Base-by-base conservation (phyloP, 53 echinoderm and acorn worm species). In the Mesocentrotus franciscanus region DNA sequence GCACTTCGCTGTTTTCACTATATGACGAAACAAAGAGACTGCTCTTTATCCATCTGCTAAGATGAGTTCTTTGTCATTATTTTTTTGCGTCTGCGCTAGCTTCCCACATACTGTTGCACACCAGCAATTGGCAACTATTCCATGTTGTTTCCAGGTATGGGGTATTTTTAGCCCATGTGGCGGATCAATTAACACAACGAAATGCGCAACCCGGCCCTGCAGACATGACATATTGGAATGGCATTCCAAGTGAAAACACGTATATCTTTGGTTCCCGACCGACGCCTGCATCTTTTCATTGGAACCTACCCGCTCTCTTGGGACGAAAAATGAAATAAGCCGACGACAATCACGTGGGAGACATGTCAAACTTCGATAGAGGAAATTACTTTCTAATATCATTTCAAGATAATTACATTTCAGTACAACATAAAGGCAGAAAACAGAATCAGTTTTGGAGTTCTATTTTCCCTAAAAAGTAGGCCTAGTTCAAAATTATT, bases 111-210 rank as follows among this genome's bases (percentile, higher is more conserved):
- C 6, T 42, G 42, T 58, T 58, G n/a, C 57, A 58, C 24, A 87
- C 87, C 58, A 58, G 56, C 87, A 58, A 10, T 27, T 87, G 55
- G 87, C 29, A 57, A 87, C 87, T n/a, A 87, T 29, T 27, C 57
- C 87, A 87, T 20, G 29, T n/a, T 58, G 26, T 87, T 58, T 59
- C 87, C 87, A 87, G 87, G 29, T 87, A 87, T 20, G 7, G 75
- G n/a, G 58, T 87, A 87, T 58, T 87, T 87, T 87, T 87, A 87
- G 87, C 87, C 58, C 87, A 87, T 87, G 87, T 87, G 57, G 87
- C 12, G n/a, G 87, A 87, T 87, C 87, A 87, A 87, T 87, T 87
- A 87, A 27, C 56, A 26, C 87, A 57, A 34, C 58, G n/a, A 87
- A 87, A 87, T 58, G 29, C n/a, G 29, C n/a, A 56, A 58, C n/a